These are phyloP conservation scores for Chironomus tepperi DNA, from an alignment of 1,140 invertebrate genomes.

Conservation along the genomic window DNA sequence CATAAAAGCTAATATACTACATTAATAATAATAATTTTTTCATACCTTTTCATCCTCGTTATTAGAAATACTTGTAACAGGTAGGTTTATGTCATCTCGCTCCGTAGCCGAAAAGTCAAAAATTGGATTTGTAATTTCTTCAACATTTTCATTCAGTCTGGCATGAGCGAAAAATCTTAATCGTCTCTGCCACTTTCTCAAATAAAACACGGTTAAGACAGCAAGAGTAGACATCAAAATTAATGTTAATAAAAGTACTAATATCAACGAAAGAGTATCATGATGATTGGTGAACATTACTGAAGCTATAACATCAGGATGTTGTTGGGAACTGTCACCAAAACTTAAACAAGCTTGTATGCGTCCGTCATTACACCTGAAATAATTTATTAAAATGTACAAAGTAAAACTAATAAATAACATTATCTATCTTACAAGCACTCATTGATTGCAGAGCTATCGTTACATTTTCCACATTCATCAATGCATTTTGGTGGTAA, in stretches of 20 bases:
- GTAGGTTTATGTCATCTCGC: constrained; percentile 55
- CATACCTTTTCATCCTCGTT: constrained; percentile 49
- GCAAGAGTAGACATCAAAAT: constrained; percentile 22
- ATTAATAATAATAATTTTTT: constrained; percentile 26
- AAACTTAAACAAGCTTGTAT: constrained; percentile 29
- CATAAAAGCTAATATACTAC: constrained; percentile 26
- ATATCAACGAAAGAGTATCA: constrained; percentile 22
- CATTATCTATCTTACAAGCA: constrained; percentile 39
- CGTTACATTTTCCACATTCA: constrained; percentile 50
- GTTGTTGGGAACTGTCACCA: constrained; percentile 32
- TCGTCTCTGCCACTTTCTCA: constrained; percentile 41
- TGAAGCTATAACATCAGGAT: constrained; percentile 1
- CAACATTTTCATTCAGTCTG: constrained; percentile 68
- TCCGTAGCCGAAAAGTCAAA: constrained; percentile 44
- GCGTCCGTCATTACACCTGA: not conserved
- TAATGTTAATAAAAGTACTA: constrained; percentile 25
- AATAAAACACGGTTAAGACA: constrained; percentile 26
- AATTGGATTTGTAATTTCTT: constrained; percentile 71
- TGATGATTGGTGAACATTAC: not conserved
- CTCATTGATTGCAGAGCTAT: constrained; percentile 40
- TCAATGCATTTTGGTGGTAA: constrained; percentile 42
- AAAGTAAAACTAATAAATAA: not conserved
- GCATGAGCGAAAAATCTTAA: constrained; percentile 65
- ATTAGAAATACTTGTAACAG: constrained; percentile 44
- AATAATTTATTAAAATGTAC: constrained; percentile 8